Evolutionary conservation across 2,113 vertebrate genomes (phyloP).

Genomic region (Dendropsophus ebraccatus): DNA sequence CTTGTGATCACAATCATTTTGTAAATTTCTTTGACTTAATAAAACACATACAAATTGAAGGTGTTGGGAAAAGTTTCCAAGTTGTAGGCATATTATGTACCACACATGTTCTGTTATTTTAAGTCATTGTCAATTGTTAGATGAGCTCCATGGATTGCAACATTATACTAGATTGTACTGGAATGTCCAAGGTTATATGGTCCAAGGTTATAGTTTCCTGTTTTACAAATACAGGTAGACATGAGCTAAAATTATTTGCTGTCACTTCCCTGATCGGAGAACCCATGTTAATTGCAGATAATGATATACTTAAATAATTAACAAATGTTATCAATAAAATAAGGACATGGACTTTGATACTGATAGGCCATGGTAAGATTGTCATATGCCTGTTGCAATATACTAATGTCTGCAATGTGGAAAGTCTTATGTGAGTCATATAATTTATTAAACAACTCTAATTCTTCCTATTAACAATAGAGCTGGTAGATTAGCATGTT

Average conservation of each 20-base stretch:
- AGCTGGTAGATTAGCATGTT: not conserved
- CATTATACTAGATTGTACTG: not conserved
- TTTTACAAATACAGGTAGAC: not conserved
- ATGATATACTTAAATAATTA: not conserved
- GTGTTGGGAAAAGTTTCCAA: not conserved
- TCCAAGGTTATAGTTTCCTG: not conserved
- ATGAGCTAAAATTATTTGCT: not conserved
- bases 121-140: no score
- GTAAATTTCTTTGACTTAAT: not conserved
- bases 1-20: not conserved
- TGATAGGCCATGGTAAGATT: not conserved
- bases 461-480: not conserved
- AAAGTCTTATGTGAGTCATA: not conserved
- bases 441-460: not conserved
- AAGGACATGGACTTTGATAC: not conserved
- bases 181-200: not conserved
- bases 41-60: not conserved
- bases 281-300: not conserved
- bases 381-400: not conserved
- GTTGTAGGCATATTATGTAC: not conserved
- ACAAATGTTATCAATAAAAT: not conserved
- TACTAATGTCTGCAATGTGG: not conserved
- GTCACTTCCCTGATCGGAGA: not conserved
- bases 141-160: not conserved
- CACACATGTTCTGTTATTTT: no score